These are phyloP conservation scores for Hemicordylus capensis DNA, from an alignment of 2,113 vertebrate species.

Conservation along the genomic window DNA sequence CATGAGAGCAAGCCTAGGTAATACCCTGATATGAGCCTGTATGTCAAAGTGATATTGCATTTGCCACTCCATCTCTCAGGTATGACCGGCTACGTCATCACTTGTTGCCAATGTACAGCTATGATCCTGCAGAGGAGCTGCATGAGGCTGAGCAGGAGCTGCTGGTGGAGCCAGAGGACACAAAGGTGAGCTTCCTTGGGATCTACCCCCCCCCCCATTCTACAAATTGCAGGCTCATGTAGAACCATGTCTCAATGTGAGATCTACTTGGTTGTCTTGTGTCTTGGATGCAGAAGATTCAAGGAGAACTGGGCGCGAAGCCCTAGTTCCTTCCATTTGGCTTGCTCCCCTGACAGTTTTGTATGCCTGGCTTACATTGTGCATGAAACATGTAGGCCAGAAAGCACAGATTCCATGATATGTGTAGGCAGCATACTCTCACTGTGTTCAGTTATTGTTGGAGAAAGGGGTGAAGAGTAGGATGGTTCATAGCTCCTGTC, in stretches of 20 bases:
- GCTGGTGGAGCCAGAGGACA: slow-evolving; percentile 85
- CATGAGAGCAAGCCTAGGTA: background rate
- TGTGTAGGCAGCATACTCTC: background rate
- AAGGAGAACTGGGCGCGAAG: background rate
- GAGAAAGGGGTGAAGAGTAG: background rate
- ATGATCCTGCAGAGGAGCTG: slow-evolving; percentile 92
- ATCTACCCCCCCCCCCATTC: background rate
- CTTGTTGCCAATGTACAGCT: slow-evolving; percentile 92
- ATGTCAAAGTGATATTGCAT: background rate
- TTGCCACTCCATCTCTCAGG: slow-evolving; percentile 64
- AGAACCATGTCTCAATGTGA: background rate
- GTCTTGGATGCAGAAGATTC: background rate
- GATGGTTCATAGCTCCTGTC: background rate
- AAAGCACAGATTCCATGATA: background rate
- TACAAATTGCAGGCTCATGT: background rate
- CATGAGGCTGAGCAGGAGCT: slow-evolving; percentile 92
- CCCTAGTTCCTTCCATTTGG: background rate
- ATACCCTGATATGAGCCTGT: background rate
- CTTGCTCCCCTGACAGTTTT: background rate
- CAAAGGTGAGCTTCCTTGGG: slow-evolving; percentile 74
- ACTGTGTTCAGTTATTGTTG: background rate
- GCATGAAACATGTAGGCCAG: background rate
- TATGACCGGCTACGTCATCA: slow-evolving; percentile 92
- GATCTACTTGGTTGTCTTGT: background rate
- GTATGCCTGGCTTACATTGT: background rate